Base-by-base conservation (phyloP, 1,140 invertebrate genomes). In the Euborellia annulipes region DNA sequence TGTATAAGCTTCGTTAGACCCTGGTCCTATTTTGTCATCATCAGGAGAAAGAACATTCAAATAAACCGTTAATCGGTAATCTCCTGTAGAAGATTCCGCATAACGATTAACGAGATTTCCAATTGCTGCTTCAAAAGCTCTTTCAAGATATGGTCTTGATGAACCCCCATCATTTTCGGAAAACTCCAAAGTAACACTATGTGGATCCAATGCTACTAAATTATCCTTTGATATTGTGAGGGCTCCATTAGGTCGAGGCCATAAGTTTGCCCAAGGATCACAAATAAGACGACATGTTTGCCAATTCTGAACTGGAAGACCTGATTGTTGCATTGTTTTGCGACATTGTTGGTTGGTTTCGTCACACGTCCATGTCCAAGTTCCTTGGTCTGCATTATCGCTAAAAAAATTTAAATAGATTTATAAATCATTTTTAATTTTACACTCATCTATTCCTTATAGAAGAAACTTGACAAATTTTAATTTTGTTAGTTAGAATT, bases 321-420 rank as follows among this genome's bases (percentile, higher is more conserved):
- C 9, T 34, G 32, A 34, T 9, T 9, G 32, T 34, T 16, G 20
- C 16, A 6, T 2, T 8, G 1, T 2, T 21, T 46, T 36, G 3
- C 44, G 36, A 14, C 44, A 36, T 58, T 61, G 62, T 51, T 65
- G 68, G 39, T 60, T 52, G 13, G 57, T 59, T 1, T 56, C 51
- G 2, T 62, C 60, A 41, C 67, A 69, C 0, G 57, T 55, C 66
- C 66, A 69, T 3, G 66, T 66, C 66, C 66, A 69, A 0, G 63
- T 7, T 34, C 9, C 32, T 1, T 32, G 30, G n/a, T 18, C 9
- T n/a, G n/a, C n/a, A n/a, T n/a, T n/a, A n/a, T n/a, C n/a, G n/a
- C n/a, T n/a, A n/a, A n/a, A n/a, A n/a, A n/a, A n/a, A n/a, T n/a
- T n/a, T n/a, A n/a, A n/a, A n/a, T n/a, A n/a, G n/a, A n/a, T n/a